phyloP scores from a whole-genome alignment of 1,140 invertebrate genomes.

The Cydia fagiglandana region DNA sequence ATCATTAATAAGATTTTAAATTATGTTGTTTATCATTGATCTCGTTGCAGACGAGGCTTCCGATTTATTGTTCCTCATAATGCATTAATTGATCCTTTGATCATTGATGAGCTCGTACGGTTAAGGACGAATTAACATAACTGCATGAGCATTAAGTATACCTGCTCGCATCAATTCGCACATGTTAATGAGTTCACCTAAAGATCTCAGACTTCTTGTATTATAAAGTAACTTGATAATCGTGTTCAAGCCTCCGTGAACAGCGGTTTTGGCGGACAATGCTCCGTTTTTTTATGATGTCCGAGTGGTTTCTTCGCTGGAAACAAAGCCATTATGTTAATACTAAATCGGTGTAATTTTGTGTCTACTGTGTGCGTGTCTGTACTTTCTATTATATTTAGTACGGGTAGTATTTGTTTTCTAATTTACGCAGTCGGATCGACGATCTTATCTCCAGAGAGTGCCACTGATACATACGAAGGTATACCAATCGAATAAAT shows the following conservation, averaged over 20 bases:
- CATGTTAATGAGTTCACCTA: not conserved
- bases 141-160: not conserved
- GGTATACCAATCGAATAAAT: not conserved
- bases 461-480: conserved; percentile 1
- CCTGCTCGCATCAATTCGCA: not conserved
- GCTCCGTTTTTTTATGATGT: conserved; percentile 3
- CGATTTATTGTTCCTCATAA: conserved; percentile 4
- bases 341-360: not conserved
- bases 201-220: not conserved
- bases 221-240: conserved; percentile 8
- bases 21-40: not conserved
- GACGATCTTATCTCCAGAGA: conserved; percentile 1
- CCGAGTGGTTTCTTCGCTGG: not conserved
- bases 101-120: conserved; percentile 6
- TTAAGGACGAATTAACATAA: conserved; percentile 19
- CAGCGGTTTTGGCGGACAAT: conserved; percentile 3
- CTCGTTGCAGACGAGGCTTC: not conserved
- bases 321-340: conserved; percentile 10
- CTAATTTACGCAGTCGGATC: not conserved
- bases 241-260: not conserved
- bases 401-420: not conserved
- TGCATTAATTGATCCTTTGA: conserved; percentile 4
- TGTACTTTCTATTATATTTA: not conserved
- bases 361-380: not conserved
- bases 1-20: not conserved